A percentile compares a stretch with the other conserved stretches of the same genome.
Evolutionary conservation across 2,888 invertebrate genomes (phyloP).

Genomic region (Rhyacophila evoluta): DNA sequence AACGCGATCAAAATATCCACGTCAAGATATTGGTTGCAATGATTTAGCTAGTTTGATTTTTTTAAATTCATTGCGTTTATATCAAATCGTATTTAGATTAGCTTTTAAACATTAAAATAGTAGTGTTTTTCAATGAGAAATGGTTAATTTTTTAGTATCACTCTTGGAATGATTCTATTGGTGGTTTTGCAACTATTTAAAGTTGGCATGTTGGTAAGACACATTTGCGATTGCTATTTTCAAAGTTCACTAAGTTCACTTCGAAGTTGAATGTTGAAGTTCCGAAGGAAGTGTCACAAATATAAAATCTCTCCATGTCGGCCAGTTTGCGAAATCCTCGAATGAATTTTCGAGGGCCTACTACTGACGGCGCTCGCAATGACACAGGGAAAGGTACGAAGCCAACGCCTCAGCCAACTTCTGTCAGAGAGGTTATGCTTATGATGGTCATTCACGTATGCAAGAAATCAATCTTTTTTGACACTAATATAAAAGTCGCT

Average conservation of each 20-base stretch:
- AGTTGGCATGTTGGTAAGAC: not conserved
- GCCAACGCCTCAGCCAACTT: slow-evolving; percentile 86
- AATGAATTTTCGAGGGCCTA: slow-evolving; percentile 50
- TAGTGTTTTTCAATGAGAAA: too few relatives aligned
- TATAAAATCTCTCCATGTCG: slow-evolving; percentile 36
- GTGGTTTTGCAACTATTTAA: too few relatives aligned
- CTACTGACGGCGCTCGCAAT: slow-evolving; percentile 38
- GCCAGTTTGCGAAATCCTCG: slow-evolving; percentile 25
- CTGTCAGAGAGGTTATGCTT: slow-evolving; percentile 82
- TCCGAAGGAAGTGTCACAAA: not conserved
- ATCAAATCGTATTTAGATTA: too few relatives aligned
- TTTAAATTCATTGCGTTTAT: too few relatives aligned
- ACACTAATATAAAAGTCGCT: slow-evolving; percentile 86
- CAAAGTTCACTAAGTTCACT: slow-evolving; percentile 25
- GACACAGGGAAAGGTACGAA: slow-evolving; percentile 75
- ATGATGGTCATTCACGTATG: slow-evolving; percentile 89
- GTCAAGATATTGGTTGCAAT: too few relatives aligned
- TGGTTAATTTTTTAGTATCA: too few relatives aligned
- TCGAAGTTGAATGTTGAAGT: slow-evolving; percentile 7
- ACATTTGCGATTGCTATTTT: not conserved
- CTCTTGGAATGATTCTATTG: too few relatives aligned
- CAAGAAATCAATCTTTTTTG: slow-evolving; percentile 88
- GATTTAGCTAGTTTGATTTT: too few relatives aligned
- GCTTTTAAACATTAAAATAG: too few relatives aligned
- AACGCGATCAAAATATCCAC: too few relatives aligned